phyloP scores from a whole-genome alignment of 2,113 vertebrate species.

The Platichthys stellatus region DNA sequence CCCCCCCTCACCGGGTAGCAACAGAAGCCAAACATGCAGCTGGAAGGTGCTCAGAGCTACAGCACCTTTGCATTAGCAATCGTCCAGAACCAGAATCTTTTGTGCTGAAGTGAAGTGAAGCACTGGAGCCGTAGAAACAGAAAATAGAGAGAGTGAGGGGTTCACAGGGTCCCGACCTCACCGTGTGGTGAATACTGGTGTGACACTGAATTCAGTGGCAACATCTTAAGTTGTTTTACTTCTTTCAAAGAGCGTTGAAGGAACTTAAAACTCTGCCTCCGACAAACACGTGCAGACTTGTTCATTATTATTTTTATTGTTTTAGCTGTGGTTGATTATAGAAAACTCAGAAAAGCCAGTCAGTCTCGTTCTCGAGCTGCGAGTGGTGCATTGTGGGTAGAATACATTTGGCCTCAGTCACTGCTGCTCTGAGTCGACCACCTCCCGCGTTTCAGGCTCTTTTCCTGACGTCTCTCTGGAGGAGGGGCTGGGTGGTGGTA shows the following conservation, averaged over 20 bases:
- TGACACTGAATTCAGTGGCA: background rate
- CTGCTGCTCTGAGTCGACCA: conserved; percentile 10
- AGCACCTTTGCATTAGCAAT: conserved; percentile 2
- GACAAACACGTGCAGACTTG: no score
- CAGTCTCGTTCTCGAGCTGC: conserved; percentile 3
- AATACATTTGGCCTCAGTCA: conserved; percentile 33
- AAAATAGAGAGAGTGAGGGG: conserved; percentile 1
- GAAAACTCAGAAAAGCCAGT: background rate
- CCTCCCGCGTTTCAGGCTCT: background rate
- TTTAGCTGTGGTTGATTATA: background rate
- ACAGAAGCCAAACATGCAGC: conserved; percentile 69
- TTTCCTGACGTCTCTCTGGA: background rate
- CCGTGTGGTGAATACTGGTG: conserved; percentile 15
- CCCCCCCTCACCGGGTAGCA: conserved; percentile 6
- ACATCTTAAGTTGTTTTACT: conserved; percentile 5
- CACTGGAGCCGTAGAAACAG: conserved; percentile 16
- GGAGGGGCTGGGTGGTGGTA: conserved; percentile 18
- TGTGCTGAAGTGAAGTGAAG: conserved; percentile 30
- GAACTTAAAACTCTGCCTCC: no score
- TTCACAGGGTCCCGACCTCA: background rate
- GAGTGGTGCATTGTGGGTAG: conserved; percentile 42
- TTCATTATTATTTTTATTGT: background rate
- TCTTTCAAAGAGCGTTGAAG: no score
- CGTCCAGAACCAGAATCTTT: background rate
- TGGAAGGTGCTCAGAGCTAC: background rate